phyloP scores from a whole-genome alignment of 1,140 invertebrate species.

The Drosophila ogumai region DNA sequence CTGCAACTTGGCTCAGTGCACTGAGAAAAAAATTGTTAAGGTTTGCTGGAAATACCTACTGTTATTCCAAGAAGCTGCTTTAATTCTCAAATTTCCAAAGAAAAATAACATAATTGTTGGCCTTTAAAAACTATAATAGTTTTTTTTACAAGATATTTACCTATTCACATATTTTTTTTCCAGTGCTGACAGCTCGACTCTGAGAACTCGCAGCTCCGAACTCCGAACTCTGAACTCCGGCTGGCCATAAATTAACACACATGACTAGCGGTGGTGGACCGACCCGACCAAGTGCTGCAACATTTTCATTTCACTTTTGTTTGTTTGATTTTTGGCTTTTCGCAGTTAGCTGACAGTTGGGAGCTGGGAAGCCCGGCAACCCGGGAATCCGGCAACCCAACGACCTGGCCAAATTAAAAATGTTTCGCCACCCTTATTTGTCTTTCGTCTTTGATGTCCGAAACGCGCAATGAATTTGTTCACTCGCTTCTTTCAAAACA shows the following conservation, averaged over 20 bases:
- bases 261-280: conserved; percentile 29
- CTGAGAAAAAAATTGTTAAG: background rate
- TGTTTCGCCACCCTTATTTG: conserved; percentile 60
- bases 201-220: conserved; percentile 5
- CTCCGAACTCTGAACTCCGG: conserved; percentile 1
- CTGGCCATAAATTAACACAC: conserved; percentile 71
- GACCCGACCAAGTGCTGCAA: conserved; percentile 13
- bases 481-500: conserved; percentile 44
- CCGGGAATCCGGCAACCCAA: background rate
- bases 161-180: background rate
- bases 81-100: too few relatives aligned
- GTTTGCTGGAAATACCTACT: too few relatives aligned
- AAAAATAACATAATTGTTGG: too few relatives aligned
- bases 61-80: too few relatives aligned
- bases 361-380: background rate
- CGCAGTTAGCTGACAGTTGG: conserved; percentile 66
- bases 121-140: too few relatives aligned
- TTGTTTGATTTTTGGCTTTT: conserved; percentile 81
- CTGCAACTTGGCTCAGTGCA: conserved; percentile 19
- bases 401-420: conserved; percentile 60
- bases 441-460: conserved; percentile 64
- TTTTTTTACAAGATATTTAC: too few relatives aligned
- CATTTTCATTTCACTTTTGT: conserved; percentile 72
- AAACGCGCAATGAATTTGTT: conserved; percentile 11
- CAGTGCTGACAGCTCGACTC: conserved; percentile 1